phyloP scores from a whole-genome alignment of 2,113 vertebrate species.

The Anser cygnoides region DNA sequence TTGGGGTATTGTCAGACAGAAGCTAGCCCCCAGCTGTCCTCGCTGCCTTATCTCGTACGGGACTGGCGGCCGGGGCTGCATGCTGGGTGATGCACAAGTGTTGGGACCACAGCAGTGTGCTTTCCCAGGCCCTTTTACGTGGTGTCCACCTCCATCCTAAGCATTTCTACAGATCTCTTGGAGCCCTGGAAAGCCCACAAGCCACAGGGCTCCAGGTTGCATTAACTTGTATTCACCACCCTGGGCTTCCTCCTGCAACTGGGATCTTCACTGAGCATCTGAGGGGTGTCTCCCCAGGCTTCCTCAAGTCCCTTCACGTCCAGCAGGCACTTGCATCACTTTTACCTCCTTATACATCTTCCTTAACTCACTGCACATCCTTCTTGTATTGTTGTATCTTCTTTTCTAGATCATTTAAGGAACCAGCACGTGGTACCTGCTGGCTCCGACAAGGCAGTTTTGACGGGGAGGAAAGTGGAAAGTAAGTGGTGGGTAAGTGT shows the following conservation, averaged over 20 bases:
- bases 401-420: background rate
- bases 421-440: background rate
- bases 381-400: background rate
- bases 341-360: background rate
- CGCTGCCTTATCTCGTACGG: accelerated
- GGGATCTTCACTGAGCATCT: background rate
- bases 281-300: background rate
- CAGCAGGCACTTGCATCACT: background rate
- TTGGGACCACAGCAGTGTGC: background rate
- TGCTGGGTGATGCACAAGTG: accelerated
- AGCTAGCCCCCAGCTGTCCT: background rate
- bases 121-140: background rate
- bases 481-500: background rate
- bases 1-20: background rate
- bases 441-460: background rate
- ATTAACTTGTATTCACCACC: background rate
- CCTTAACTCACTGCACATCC: background rate
- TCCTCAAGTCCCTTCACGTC: background rate
- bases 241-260: background rate
- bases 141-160: background rate
- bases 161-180: background rate
- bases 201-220: background rate
- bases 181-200: background rate
- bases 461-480: background rate
- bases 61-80: background rate